Evolutionary conservation across 2,888 invertebrate species (phyloP).

Genomic region (Perizoma affinitatum): DNA sequence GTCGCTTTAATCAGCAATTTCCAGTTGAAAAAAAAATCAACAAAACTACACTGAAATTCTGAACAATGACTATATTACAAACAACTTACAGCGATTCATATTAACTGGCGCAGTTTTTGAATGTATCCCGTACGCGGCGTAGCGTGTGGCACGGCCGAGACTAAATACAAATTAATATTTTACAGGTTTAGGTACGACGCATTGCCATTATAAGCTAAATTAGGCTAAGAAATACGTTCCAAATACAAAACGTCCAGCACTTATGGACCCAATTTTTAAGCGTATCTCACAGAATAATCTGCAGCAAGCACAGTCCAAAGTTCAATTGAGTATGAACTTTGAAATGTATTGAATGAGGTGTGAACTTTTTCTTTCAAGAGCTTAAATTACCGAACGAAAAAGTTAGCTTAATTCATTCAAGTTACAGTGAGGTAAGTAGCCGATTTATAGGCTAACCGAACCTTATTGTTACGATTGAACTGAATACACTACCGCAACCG

Average conservation of each 20-base stretch:
- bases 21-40: conserved; percentile 80
- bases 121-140: conserved; percentile 49
- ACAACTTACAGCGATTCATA: conserved; percentile 78
- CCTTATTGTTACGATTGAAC: too few species aligned
- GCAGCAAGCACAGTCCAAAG: too few species aligned
- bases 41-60: conserved; percentile 80
- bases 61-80: conserved; percentile 81
- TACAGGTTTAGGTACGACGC: conserved; percentile 58
- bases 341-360: too few species aligned
- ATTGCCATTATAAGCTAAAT: conserved; percentile 48
- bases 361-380: too few species aligned
- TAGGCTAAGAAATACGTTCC: conserved; percentile 46
- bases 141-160: conserved; percentile 41
- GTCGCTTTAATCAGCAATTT: conserved; percentile 82
- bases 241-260: conserved; percentile 5
- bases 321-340: too few species aligned
- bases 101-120: conserved; percentile 47
- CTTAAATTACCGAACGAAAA: too few species aligned
- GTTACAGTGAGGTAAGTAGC: too few species aligned
- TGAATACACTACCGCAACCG: not conserved
- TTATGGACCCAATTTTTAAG: too few species aligned
- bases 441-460: too few species aligned
- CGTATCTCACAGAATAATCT: too few species aligned
- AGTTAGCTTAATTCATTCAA: too few species aligned
- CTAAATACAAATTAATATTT: conserved; percentile 64